Percentiles rank a stretch among this genome's conserved stretches.
These are phyloP conservation scores for Thera obeliscata DNA, from an alignment of 2,888 invertebrate genomes.

Conservation along the genomic window DNA sequence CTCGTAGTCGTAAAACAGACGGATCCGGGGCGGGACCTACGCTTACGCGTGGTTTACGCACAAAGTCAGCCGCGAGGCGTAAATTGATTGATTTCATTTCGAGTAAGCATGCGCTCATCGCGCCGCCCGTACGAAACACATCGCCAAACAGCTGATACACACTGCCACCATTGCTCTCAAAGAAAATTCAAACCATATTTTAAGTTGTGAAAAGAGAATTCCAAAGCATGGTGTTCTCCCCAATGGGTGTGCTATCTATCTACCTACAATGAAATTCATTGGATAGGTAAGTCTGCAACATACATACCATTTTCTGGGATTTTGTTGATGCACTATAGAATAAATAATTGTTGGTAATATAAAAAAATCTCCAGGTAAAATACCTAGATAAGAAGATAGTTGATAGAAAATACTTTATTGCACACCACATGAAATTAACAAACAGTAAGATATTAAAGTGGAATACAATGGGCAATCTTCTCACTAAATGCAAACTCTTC, in stretches of 20 bases:
- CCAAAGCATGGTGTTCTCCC: not conserved
- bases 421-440: too few species aligned
- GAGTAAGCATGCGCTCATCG: slow-evolving; percentile 75
- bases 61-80: slow-evolving; percentile 8
- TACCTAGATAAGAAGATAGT: too few species aligned
- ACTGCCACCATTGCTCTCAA: slow-evolving; percentile 21
- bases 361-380: too few species aligned
- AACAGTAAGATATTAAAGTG: too few species aligned
- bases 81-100: slow-evolving; percentile 69
- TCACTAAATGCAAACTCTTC: too few species aligned
- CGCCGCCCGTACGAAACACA: slow-evolving; percentile 54
- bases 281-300: not conserved
- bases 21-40: slow-evolving; percentile 1
- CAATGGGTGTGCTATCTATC: too few species aligned
- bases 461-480: too few species aligned
- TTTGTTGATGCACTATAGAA: too few species aligned
- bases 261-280: not conserved
- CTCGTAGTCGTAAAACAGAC: not conserved
- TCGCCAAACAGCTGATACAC: slow-evolving; percentile 78
- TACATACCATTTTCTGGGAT: too few species aligned
- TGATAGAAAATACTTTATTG: too few species aligned
- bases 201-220: not conserved
- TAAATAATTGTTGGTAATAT: too few species aligned
- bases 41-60: slow-evolving; percentile 5
- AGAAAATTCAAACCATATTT: not conserved